Base-by-base conservation (phyloP, 2,797 vertebrate genomes). In the Pangasius krempfi region DNA sequence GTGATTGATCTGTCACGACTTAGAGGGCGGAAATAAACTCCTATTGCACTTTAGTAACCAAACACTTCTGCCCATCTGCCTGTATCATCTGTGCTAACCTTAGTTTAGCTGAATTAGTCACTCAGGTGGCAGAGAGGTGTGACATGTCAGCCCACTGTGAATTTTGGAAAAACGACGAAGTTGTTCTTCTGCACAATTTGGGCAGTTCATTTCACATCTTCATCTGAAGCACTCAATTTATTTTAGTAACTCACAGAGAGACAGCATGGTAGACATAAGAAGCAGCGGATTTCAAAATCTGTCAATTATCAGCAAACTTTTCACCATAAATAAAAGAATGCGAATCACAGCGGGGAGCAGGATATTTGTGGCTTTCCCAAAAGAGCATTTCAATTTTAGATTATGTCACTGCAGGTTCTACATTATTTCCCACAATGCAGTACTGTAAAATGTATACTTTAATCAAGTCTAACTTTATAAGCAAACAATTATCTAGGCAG, bases 271-370 rank as follows among this genome's bases (percentile, higher is more conserved):
- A 79, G 60, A 56, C 47, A 40, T 8, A 62, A 66, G 12, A n/a
- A 80, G n/a, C 62, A 72, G 54, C 58, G 54, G 14, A 80, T 44
- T 56, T 50, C 30, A 54, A 85, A 78, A 85, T 72, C 44, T 64
- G 60, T 79, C 62, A 88, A 85, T 79, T 88, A 85, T 88, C 58
- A 37, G 72, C 30, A n/a, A 84, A 78, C 70, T 2, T 84, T 62
- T 88, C 70, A 54, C n/a, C 82, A 84, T 66, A 84, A 84, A 84
- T 84, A 84, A 50, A 78, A 40, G 18, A 72, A 70, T 47, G 6
- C 33, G 56, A 60, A 84, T 75, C 70, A 78, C 44, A 75, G 54
- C 4, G 6, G 33, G 75, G 30, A n/a, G 9, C 37, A 85, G 62
- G 78, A 80, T 85, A 86, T 60, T 85, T 79, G 37, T 47, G 33